phyloP scores from a whole-genome alignment of 1,140 invertebrate genomes.

The Bombus superbus region DNA sequence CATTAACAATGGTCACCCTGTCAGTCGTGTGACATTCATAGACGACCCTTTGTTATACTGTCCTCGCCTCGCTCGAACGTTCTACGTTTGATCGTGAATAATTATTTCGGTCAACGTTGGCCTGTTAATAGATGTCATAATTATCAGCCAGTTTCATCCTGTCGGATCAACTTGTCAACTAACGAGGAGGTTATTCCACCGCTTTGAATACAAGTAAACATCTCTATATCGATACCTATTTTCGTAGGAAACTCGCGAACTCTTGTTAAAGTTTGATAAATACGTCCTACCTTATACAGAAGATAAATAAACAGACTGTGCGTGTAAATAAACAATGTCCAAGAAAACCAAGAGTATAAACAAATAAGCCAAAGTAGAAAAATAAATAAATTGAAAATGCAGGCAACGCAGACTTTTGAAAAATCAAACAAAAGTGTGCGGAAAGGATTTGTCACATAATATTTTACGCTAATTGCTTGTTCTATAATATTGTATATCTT shows the following conservation, averaged over 20 bases:
- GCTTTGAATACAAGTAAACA: too few species aligned
- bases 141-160: not conserved
- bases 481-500: not conserved
- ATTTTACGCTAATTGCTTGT: not conserved
- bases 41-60: slow-evolving; percentile 3
- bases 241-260: not conserved
- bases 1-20: not conserved
- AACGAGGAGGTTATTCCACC: not conserved
- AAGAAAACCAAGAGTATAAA: not conserved
- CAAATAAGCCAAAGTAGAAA: not conserved
- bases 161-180: not conserved
- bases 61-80: too few species aligned
- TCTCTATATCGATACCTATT: not conserved
- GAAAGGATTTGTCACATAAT: not conserved
- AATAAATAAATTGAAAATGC: not conserved
- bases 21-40: not conserved
- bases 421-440: not conserved
- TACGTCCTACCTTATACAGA: not conserved
- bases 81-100: not conserved
- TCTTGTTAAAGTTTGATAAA: not conserved
- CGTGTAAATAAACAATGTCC: not conserved
- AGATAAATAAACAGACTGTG: not conserved
- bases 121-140: not conserved
- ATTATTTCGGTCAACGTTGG: slow-evolving; percentile 2
- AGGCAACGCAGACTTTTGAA: not conserved